Percentiles rank a stretch among this genome's conserved stretches.
These are phyloP conservation scores for Plecturocebus donacophilus DNA, from an alignment of 2,113 vertebrate genomes.

Conservation along the genomic window DNA sequence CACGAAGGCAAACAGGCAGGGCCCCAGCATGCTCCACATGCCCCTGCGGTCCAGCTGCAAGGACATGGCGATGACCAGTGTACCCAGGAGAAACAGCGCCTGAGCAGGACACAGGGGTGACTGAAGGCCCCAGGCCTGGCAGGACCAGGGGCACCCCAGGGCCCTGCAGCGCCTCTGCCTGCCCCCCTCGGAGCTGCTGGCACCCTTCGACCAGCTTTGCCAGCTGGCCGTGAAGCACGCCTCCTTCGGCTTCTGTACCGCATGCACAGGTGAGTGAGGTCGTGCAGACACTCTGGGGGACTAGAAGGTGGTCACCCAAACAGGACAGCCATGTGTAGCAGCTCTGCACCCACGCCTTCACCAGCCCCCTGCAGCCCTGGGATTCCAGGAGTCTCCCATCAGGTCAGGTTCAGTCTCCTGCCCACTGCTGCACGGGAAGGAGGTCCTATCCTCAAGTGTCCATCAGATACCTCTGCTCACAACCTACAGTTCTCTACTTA, in stretches of 20 bases:
- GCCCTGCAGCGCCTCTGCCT: not conserved
- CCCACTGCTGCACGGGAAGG: not conserved
- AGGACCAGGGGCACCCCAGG: not conserved
- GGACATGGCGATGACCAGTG: constrained; percentile 95
- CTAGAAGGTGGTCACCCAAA: not conserved
- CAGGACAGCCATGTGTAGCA: not conserved
- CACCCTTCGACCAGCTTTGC: not conserved
- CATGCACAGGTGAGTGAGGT: not conserved
- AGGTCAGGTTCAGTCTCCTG: not conserved
- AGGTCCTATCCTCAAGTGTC: not conserved
- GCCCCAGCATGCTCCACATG: constrained; percentile 97
- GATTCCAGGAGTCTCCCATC: not conserved
- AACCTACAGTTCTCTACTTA: not conserved
- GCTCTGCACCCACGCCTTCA: not conserved
- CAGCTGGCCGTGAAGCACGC: not conserved
- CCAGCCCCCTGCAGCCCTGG: not conserved
- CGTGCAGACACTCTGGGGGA: not conserved
- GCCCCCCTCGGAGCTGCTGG: not conserved
- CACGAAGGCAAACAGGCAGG: constrained; percentile 91
- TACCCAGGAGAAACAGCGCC: constrained; percentile 92
- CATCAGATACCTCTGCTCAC: not conserved
- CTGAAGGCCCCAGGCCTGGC: not conserved
- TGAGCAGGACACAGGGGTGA: constrained; percentile 66
- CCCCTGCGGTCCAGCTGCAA: constrained; percentile 96
- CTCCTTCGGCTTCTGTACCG: not conserved